These are phyloP conservation scores for Scaptodrosophila lebanonensis DNA, from an alignment of 1,140 invertebrate genomes.

Conservation along the genomic window DNA sequence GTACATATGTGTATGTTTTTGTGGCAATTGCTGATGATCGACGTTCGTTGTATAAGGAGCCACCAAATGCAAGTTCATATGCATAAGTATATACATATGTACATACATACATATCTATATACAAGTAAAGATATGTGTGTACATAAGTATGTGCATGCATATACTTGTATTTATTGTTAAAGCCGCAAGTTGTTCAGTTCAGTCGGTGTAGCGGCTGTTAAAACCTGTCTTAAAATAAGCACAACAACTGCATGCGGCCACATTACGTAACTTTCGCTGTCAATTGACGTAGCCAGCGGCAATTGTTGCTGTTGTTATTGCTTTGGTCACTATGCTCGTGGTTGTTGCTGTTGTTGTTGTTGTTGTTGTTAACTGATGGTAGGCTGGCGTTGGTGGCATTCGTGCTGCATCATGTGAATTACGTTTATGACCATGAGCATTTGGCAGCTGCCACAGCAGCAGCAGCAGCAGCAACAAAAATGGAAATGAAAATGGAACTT, in stretches of 20 bases:
- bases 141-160: conserved; percentile 37
- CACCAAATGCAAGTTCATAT: no score
- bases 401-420: conserved; percentile 3
- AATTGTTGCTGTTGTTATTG: conserved; percentile 16
- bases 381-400: not conserved
- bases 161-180: no score
- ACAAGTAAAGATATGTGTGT: no score
- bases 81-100: no score
- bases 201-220: conserved; percentile 15
- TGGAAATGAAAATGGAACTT: no score
- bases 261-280: conserved; percentile 55
- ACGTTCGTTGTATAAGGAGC: no score
- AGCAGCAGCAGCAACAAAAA: not conserved
- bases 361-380: conserved; percentile 3
- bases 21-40: conserved; percentile 1
- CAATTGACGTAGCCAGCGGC: conserved; percentile 3
- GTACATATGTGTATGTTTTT: conserved; percentile 14
- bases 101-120: no score
- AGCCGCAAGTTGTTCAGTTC: conserved; percentile 31
- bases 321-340: no score
- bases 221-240: conserved; percentile 42
- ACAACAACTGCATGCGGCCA: conserved; percentile 13
- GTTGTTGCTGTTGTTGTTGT: not conserved
- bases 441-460: not conserved
- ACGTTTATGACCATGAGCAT: conserved; percentile 1